Evolutionary conservation across 2,888 invertebrate genomes (phyloP), one percentile per base, ranked within the genome.

Genomic region (Phengaris arion): DNA sequence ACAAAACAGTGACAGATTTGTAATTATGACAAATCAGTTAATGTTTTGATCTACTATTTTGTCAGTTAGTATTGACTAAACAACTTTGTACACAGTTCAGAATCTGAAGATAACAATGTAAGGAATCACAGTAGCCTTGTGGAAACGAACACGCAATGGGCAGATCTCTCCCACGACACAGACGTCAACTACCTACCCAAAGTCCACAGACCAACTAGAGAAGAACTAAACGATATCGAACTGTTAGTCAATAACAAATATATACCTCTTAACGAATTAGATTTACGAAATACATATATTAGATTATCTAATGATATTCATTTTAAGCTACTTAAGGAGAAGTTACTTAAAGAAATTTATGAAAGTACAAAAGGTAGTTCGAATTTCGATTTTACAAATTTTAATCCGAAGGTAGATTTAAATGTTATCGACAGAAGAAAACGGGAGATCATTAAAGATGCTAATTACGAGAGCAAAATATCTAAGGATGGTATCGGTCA

Each of bases 161-260:
- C 79, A 8, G 93, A 93, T 78, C 82, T 93, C 0, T 86, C 91
- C 0, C 90, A 88, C 75, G 94, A 94, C 70, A 91, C 82, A 0
- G 89, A 91, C 77, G 85, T 94, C 0, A 94, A 94, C 82, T 85
- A 87, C 76, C 80, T 87, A 1, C 82, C 85, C 2, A 85, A 82
- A 48, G 79, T 77, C 2, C 79, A 83, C 12, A 83, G 83, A 80
- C 83, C 86, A 0, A 84, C 85, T 0, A 82, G 84, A 77, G 82
- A 86, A 35, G 86, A 89, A 77, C 80, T 78, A 4, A 81, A 85
- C 10, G 86, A 91, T 68, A 83, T 91, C 51, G 89, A 91, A 82
- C 81, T 90, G 1, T 72, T 85, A 1, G 73, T 82, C 6, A 81
- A 86, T 9, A 80, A 86, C 64, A 85, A 51, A 54, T 73, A 79